Base-by-base conservation (phyloP, 2,888 invertebrate genomes). In the Eupithecia insigniata region DNA sequence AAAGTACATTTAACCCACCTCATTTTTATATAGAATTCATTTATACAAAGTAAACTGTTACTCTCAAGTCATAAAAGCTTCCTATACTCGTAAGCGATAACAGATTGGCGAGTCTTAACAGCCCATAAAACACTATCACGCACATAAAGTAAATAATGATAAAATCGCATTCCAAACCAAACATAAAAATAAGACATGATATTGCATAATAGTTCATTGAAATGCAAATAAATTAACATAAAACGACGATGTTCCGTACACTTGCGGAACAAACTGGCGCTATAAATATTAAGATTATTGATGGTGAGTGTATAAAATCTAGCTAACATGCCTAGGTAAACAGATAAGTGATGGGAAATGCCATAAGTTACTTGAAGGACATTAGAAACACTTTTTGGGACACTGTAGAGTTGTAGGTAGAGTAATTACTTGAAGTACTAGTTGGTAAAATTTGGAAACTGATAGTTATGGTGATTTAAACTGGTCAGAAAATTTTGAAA, bases 191-290 rank as follows among this genome's bases (percentile, higher is more conserved):
- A 86, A 85, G 84, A 86, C 87, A 87, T 85, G 84, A 88, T 87
- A 89, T 88, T 89, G 84, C 85, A 88, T 87, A 88, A 89, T 87
- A 84, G 84, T 87, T 88, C 87, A 90, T 92, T 91, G 85, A 90
- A 88, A 92, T 92, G 89, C 88, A 87, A 91, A 92, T 92, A 91
- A 89, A 92, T 92, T 92, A 90, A 87, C 89, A 90, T 90, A 62
- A 91, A 89, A 83, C 83, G 87, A 83, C 84, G 83, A 84, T 84
- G 83, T 84, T 85, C 85, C 82, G 86, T 85, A 81, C 83, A 77
- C 84, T 87, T 84, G 83, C 82, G 82, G 85, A 83, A 86, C 84
- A 82, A 83, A 81, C 81, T 82, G 84, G 84, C 79, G 88, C 83
- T 87, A 89, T 90, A 90, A 91, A 90, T 91, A 88, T 86, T 32